Evolutionary conservation across 2,797 vertebrate species (phyloP), one percentile per base, ranked within the genome.

Genomic region (Streptopelia turtur): DNA sequence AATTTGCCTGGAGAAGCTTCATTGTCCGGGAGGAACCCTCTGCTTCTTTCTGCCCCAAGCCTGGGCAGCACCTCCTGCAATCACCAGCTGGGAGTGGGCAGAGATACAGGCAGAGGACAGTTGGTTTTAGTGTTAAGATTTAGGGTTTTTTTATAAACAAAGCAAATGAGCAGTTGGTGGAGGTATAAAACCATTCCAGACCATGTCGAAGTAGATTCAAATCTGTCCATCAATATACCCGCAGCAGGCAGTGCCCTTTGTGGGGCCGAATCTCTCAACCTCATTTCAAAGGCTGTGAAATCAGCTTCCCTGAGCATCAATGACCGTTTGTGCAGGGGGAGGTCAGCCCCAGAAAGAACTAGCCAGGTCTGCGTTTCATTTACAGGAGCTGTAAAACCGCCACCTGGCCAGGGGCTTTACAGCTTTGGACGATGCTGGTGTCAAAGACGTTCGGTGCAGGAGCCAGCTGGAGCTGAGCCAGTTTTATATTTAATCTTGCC

Each of bases 401-500:
- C 87, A 81, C 92, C 88, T 91, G 90, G 90, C 78, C 80, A 8
- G 15, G 37, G 64, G 41, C 66, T 87, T 91, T 76, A 72, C 16
- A 21, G 72, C 70, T 77, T 78, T 80, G 85, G 92, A 90, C 20
- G 52, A 16, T 60, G 89, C 64, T 41, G 69, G 70, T 92, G 94
- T 95, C 82, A 81, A 95, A 95, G 93, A 94, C 49, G 8, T 96
- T 96, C 90, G 94, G 37, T 35, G 45, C 28, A 22, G 17, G 53
- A 91, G 86, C 95, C 94, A 97, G 89, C 78, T 96, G 95, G 95
- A 94, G 61, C 17, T 3, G 0, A 16, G 91, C 84, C 92, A 95
- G 83, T 85, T 89, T 96, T 95, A 85, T 92, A 98, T 96, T 97
- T 97, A 97, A 97, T 95, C 95, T 91, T 81, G 93, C 94, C 95